Base-by-base conservation (phyloP, 2,797 vertebrate species). In the Alca torda region DNA sequence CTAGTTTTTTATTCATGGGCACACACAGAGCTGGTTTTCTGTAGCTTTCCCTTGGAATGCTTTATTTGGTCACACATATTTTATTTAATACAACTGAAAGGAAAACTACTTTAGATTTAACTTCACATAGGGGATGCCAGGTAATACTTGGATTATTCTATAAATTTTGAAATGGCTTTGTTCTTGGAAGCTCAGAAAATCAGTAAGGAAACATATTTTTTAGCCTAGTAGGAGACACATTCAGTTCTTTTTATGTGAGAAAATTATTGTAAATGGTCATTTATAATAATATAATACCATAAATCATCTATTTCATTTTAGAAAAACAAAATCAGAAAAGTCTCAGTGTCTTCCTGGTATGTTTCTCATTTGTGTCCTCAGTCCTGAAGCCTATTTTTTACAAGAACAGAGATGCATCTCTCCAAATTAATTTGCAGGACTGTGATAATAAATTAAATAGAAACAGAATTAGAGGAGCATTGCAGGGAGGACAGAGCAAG, bases 281-380 rank as follows among this genome's bases (percentile, higher is more conserved):
- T 89, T 91, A 39, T 69, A 79, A 35, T 69, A 65, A 37, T 67
- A 60, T 43, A 61, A 51, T 61, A 28, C 24, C 2, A 6, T 61
- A 72, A 82, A 79, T 92, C 2, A 35, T 79, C 65, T 89, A 50
- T 87, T 91, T 81, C 33, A 33, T 28, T 73, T 90, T 45, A 78
- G 69, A 73, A 65, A 96, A 93, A 78, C 46, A 91, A 72, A 82
- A 84, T 65, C 73, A 87, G 57, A n/a, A n/a, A 61, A 90, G 33
- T 75, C 54, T 56, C 37, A 21, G 17, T 61, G n/a, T 65, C 51
- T 68, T 75, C 25, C 35, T 91, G 43, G 33, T 57, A 19, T 11
- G 15, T 63, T 95, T 86, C 35, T 87, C 39, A 35, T 59, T 68
- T 78, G 39, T 69, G 9, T 65, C 33, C 33, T 79, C 2, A 2